Conservation (phyloP, 2,888 invertebrate genomes). For the Pycnomerus fuliginosus region DNA sequence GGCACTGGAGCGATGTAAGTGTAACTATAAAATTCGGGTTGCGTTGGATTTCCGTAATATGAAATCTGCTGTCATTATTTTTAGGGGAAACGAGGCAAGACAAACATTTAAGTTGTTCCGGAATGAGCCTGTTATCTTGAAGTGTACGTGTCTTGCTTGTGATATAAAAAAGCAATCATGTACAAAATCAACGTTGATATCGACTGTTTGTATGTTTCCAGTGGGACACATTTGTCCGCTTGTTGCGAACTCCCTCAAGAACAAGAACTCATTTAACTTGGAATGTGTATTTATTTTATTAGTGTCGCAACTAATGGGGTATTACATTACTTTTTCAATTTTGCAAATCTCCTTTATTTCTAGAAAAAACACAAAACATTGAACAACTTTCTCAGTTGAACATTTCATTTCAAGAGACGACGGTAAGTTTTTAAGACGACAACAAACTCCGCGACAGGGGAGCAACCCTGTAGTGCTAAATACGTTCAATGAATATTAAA, state of each 20-base stretch:
- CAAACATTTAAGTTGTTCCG: constrained; percentile 51
- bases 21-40: constrained; percentile 30
- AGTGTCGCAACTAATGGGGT: constrained; percentile 52
- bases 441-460: constrained; percentile 20
- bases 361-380: constrained; percentile 6
- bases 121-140: constrained; percentile 53
- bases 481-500: constrained; percentile 33
- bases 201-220: constrained; percentile 54
- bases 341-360: constrained; percentile 24
- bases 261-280: constrained; percentile 55
- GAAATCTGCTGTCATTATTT: constrained; percentile 48
- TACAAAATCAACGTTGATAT: constrained; percentile 54
- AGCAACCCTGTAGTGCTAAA: constrained; percentile 28
- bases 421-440: constrained; percentile 20
- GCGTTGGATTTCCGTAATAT: constrained; percentile 33
- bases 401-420: background rate
- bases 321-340: constrained; percentile 44
- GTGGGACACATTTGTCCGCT: constrained; percentile 54
- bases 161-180: constrained; percentile 56
- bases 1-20: too few relatives aligned
- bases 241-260: constrained; percentile 50
- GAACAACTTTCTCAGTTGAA: background rate
- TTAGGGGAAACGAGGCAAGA: constrained; percentile 50
- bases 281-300: constrained; percentile 56
- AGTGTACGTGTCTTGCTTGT: constrained; percentile 53